A percentile compares a stretch with the other conserved stretches of the same genome.
phyloP scores from a whole-genome alignment of 2,797 vertebrate genomes.

The Acanthopagrus latus region DNA sequence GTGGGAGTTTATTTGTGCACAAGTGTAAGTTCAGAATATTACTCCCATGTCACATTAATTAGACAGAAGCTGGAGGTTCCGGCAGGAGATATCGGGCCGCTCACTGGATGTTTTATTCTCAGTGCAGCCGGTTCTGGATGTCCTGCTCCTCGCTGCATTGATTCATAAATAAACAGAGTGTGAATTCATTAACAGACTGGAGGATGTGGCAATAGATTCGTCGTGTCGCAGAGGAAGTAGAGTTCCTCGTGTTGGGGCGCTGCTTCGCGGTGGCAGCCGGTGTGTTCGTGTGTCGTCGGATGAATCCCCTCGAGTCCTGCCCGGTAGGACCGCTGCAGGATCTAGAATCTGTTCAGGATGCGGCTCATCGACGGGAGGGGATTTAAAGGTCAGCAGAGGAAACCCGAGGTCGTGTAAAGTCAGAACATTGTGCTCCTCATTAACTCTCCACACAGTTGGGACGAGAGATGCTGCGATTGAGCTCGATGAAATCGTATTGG shows the following conservation, averaged over 20 bases:
- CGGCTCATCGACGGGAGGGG: neutral
- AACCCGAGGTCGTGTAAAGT: neutral
- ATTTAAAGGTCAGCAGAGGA: neutral
- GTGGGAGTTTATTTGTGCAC: constrained; percentile 50
- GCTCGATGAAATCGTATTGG: neutral
- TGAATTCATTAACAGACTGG: neutral
- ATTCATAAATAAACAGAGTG: constrained; percentile 22
- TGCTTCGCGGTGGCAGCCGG: neutral
- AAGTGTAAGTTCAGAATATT: constrained; percentile 31
- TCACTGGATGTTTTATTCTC: neutral
- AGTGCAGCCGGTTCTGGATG: neutral
- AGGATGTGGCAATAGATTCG: constrained; percentile 5
- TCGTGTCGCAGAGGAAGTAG: constrained; percentile 8
- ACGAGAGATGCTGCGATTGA: neutral
- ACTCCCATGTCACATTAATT: constrained; percentile 19
- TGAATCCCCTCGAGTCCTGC: constrained; percentile 23
- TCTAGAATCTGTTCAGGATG: constrained; percentile 3
- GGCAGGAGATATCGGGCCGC: neutral
- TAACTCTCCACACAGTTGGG: neutral
- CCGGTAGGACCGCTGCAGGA: neutral
- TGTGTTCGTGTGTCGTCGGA: constrained; percentile 10
- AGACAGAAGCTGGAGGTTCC: constrained; percentile 22
- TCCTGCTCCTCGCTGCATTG: neutral
- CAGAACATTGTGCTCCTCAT: neutral
- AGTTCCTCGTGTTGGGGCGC: neutral